phyloP scores from a whole-genome alignment of 2,888 invertebrate species.

The Xanthia icteritia region DNA sequence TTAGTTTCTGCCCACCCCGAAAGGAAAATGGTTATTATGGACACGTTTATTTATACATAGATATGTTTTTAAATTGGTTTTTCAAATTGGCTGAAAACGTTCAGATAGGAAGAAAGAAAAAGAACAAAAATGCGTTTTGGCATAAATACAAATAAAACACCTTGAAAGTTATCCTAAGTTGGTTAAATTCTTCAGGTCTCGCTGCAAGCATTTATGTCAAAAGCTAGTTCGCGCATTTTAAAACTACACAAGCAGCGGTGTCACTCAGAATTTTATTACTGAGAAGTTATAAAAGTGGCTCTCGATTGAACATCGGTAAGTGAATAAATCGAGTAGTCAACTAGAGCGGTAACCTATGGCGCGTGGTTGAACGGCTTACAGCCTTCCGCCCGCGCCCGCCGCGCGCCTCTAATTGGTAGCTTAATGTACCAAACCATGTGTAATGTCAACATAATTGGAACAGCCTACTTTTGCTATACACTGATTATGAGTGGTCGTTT shows the following conservation, averaged over 20 bases:
- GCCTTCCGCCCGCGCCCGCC: constrained; percentile 32
- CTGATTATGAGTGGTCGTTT: constrained; percentile 58
- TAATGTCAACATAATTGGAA: constrained; percentile 70
- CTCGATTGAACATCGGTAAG: constrained; percentile 51
- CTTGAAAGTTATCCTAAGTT: background rate
- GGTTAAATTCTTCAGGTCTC: background rate
- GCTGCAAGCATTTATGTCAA: constrained; percentile 1
- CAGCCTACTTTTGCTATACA: constrained; percentile 63
- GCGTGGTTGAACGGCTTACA: constrained; percentile 63
- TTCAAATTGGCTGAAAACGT: background rate
- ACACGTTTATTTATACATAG: background rate
- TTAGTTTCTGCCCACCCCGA: background rate
- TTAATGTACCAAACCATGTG: constrained; percentile 73
- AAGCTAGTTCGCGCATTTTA: constrained; percentile 18
- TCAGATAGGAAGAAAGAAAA: background rate
- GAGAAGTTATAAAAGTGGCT: constrained; percentile 50
- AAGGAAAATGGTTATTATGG: background rate
- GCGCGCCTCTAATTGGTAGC: constrained; percentile 63
- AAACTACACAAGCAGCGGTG: constrained; percentile 7
- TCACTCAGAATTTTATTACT: constrained; percentile 29
- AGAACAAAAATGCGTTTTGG: too few species aligned
- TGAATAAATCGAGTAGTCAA: constrained; percentile 70
- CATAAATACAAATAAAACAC: background rate
- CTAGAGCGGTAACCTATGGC: constrained; percentile 69
- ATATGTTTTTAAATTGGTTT: background rate